These are phyloP conservation scores for Philereme transversata DNA, from an alignment of 2,888 invertebrate genomes.

Conservation along the genomic window DNA sequence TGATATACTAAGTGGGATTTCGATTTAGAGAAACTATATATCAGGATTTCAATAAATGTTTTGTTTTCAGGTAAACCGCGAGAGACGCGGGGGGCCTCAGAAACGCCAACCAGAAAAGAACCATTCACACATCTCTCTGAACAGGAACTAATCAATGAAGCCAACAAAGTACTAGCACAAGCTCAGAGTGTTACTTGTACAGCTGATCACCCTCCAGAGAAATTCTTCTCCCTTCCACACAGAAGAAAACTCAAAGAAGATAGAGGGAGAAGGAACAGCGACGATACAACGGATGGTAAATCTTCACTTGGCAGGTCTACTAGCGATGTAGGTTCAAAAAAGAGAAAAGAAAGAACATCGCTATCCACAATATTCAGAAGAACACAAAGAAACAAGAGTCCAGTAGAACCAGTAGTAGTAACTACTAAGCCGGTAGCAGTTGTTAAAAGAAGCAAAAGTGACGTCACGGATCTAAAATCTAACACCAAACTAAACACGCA, in stretches of 20 bases:
- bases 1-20: no score
- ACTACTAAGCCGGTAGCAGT: slow-evolving; percentile 66
- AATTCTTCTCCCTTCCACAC: slow-evolving; percentile 88
- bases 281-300: slow-evolving; percentile 76
- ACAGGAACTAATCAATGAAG: slow-evolving; percentile 89
- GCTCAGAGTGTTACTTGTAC: slow-evolving; percentile 89
- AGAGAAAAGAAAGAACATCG: slow-evolving; percentile 83
- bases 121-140: slow-evolving; percentile 88
- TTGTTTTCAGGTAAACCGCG: slow-evolving; percentile 77
- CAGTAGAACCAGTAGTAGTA: slow-evolving; percentile 79
- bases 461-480: slow-evolving; percentile 86
- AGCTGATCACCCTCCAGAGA: slow-evolving; percentile 83
- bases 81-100: slow-evolving; percentile 65
- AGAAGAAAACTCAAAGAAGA: slow-evolving; percentile 82
- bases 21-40: no score
- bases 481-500: slow-evolving; percentile 71
- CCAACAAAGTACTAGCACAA: slow-evolving; percentile 89
- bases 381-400: slow-evolving; percentile 80
- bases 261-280: slow-evolving; percentile 78
- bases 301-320: slow-evolving; percentile 80
- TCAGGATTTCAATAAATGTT: no score
- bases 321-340: slow-evolving; percentile 81
- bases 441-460: slow-evolving; percentile 86
- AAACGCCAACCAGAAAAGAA: slow-evolving; percentile 66
- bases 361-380: slow-evolving; percentile 87